Conservation (phyloP, 1,140 invertebrate species). For the Wasmannia auropunctata region DNA sequence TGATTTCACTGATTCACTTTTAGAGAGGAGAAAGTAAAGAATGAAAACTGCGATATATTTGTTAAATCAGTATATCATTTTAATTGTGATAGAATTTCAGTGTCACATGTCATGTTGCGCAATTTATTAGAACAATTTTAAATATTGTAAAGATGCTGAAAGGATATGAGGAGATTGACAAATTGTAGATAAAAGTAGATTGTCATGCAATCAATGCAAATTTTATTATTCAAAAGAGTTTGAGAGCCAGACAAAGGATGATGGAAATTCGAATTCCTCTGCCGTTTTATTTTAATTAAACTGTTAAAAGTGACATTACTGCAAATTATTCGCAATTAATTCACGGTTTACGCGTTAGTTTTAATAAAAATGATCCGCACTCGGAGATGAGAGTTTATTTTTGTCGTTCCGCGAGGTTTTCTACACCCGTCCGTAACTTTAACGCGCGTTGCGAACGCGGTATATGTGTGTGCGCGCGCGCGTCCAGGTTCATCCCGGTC, state of each 20-base stretch:
- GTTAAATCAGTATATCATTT: neutral
- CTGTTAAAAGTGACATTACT: neutral
- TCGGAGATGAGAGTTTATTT: neutral
- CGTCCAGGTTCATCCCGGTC: slow-evolving; percentile 66
- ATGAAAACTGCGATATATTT: neutral
- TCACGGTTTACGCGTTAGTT: too few species aligned
- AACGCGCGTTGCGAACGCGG: neutral
- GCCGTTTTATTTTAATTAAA: neutral
- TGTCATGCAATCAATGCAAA: neutral
- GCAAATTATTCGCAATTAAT: neutral
- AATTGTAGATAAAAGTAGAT: neutral
- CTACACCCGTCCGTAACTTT: neutral
- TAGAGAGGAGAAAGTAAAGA: neutral
- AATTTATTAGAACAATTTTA: neutral
- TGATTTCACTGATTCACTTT: too few species aligned
- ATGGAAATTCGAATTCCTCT: neutral
- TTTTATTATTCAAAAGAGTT: too few species aligned
- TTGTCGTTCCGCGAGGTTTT: slow-evolving; percentile 1
- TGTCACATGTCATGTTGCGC: neutral
- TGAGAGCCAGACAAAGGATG: neutral
- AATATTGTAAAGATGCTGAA: neutral
- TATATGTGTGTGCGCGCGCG: neutral
- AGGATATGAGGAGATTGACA: neutral
- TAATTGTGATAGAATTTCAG: neutral
- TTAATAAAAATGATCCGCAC: neutral